Base-by-base conservation (phyloP, 2,113 vertebrate genomes). In the Peromyscus polionotus region DNA sequence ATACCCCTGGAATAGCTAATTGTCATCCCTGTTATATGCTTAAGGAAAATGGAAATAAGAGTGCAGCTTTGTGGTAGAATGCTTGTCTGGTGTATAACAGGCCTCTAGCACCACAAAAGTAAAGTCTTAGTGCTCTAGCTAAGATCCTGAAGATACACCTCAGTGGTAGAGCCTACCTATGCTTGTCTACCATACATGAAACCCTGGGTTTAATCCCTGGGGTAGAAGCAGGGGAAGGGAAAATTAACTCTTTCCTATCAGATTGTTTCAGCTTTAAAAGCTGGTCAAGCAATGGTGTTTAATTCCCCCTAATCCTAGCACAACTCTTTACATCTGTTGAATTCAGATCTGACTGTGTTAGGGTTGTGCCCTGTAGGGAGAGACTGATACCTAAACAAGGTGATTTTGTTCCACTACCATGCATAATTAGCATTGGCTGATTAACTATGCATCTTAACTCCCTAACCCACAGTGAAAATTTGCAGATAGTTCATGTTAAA, bases 261-360 rank as follows among this genome's bases (percentile, higher is more conserved):
- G 65, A 93, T 73, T 94, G 72, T 95, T 96, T 93, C 16, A 94
- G 80, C 59, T 93, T 90, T 54, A 97, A 92, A 97, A 93, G 54
- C 92, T 93, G 65, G 61, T 95, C 39, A 89, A 94, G 91, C 24
- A 61, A 24, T 95, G 45, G 39, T 93, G 57, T 86, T 97, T 88
- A 80, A 94, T 81, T 91, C 39, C n/a, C 45, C 54, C 26, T 61
- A 67, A 81, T 94, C 83, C 61, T 92, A 91, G 72, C 75, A 95
- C 14, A 88, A 54, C 77, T 90, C 28, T 91, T 92, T 83, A 88
- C 61, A 89, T 75, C 67, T 96, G 76, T 95, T 92, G 86, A 84
- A 84, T 75, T 51, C 68, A 73, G 36, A 39, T 88, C 2, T 95
- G 76, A 28, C 70, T 59, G 1, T 91, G 31, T 95, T n/a, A 88